Evolutionary conservation across 2,888 invertebrate species (phyloP), one percentile per base, ranked within the genome.

Genomic region (Ophion obscuratus): DNA sequence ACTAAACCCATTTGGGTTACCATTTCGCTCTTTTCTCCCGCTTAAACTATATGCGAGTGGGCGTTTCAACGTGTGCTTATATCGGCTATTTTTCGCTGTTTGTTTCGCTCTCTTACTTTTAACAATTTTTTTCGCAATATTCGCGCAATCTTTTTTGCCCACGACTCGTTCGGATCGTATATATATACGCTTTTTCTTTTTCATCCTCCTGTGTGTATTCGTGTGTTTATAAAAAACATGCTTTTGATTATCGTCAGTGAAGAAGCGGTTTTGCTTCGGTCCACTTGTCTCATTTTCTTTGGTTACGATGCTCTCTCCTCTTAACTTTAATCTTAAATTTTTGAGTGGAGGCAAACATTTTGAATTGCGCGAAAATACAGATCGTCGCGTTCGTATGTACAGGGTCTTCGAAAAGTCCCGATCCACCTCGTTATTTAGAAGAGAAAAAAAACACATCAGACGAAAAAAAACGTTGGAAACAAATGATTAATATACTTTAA

Each of bases 191-290:
- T 53, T 17, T 47, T 17, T 53, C 14, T 17, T 53, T 40, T 61
- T 31, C 47, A 59, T 59, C 47, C 44, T 64, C 40, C 47, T 62
- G 17, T 75, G 17, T 61, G 44, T 64, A 40, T 62, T 14, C 40
- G 53, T 40, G 27, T 68, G 79, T 24, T 20, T 76, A 59, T 66
- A 81, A 82, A 83, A 84, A 83, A 83, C 70, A 70, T 84, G 59
- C 40, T 88, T 88, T 88, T 88, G 88, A 88, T 88, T 88, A 83
- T 85, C 81, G 80, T 87, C 84, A 82, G 80, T 70, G 73, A 71
- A 71, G 57, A 78, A 73, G 77, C 73, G 17, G 17, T 62, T 36
- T 75, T 57, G 57, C 77, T 85, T 73, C 76, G 62, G 66, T 71
- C 31, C 64, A 67, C 47, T 71, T 57, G 20, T 62, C 40, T 77